These are phyloP conservation scores for Diaprepes abbreviatus DNA, from an alignment of 2,888 invertebrate species.

Conservation along the genomic window DNA sequence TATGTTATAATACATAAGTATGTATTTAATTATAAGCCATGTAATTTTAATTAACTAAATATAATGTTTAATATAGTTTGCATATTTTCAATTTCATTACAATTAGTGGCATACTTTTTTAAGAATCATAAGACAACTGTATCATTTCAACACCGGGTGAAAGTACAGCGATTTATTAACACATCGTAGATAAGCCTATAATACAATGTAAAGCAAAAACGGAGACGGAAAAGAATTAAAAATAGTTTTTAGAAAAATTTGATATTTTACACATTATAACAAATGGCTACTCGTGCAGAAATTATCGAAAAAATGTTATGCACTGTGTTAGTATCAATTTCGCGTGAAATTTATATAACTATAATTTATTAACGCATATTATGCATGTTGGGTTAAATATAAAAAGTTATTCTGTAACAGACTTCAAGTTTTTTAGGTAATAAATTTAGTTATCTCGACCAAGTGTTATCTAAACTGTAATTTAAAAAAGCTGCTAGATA, in stretches of 20 bases:
- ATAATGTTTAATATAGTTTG: neutral
- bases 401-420: too few species aligned
- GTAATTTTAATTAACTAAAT: neutral
- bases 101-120: conserved; percentile 15
- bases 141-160: conserved; percentile 19
- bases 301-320: conserved; percentile 7
- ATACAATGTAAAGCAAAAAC: neutral
- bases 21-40: neutral
- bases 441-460: too few species aligned
- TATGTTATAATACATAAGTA: too few species aligned
- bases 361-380: neutral
- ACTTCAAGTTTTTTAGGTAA: too few species aligned
- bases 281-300: conserved; percentile 19
- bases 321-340: conserved; percentile 8
- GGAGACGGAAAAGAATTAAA: conserved; percentile 1
- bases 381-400: neutral
- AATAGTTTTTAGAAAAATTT: neutral
- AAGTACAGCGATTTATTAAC: conserved; percentile 13
- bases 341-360: conserved; percentile 11
- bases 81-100: conserved; percentile 9
- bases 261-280: conserved; percentile 6
- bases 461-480: too few species aligned
- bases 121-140: conserved; percentile 25
- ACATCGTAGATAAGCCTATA: conserved; percentile 1
- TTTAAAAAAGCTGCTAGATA: too few species aligned